These are phyloP conservation scores for Raja brachyura DNA, from an alignment of 2,113 vertebrate genomes.

Conservation along the genomic window DNA sequence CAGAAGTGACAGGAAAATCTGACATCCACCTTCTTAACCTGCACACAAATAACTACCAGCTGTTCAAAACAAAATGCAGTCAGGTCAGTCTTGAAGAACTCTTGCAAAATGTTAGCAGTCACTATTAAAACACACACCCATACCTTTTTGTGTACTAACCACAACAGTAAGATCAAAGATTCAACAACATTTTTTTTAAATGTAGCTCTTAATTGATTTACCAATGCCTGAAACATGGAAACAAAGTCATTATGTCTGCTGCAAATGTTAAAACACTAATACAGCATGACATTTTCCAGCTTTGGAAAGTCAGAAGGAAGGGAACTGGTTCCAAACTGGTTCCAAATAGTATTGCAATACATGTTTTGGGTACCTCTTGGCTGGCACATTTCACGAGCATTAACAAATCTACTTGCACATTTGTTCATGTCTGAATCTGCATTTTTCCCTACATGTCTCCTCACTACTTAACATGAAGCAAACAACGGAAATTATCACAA, in stretches of 20 bases:
- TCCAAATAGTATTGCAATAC: too few species aligned
- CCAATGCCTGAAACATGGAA: not conserved
- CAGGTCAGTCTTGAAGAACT: not conserved
- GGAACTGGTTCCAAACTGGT: not conserved
- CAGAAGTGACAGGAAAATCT: not conserved
- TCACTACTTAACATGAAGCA: not conserved
- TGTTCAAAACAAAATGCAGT: not conserved
- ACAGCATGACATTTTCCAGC: conserved; percentile 16
- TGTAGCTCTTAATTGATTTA: not conserved
- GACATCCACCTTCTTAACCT: not conserved
- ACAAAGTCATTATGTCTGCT: not conserved
- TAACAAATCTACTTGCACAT: not conserved
- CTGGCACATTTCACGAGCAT: not conserved
- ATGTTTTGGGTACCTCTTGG: not conserved
- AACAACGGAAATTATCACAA: not conserved
- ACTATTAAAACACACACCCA: not conserved
- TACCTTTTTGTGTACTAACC: not conserved
- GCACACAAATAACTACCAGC: not conserved
- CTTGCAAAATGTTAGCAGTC: not conserved
- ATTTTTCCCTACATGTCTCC: not conserved
- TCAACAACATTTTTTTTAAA: not conserved
- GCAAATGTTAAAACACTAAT: not conserved
- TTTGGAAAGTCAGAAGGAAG: conserved; percentile 1
- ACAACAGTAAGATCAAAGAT: not conserved
- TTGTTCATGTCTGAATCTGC: not conserved